These are phyloP conservation scores for Oreochromis grahami DNA, from an alignment of 2,797 vertebrate species.

Conservation along the genomic window DNA sequence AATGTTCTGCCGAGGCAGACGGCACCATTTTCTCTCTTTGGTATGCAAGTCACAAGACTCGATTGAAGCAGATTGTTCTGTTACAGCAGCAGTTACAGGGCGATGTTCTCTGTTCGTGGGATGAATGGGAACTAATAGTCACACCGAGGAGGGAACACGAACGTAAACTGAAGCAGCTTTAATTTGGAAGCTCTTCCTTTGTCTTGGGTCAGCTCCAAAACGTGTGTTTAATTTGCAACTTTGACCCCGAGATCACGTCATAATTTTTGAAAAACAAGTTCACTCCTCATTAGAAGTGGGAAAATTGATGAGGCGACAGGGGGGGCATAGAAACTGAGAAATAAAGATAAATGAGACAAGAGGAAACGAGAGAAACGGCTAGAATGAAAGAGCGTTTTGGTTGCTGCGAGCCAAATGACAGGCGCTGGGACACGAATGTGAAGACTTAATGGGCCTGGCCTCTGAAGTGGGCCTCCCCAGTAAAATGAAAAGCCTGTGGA, in stretches of 20 bases:
- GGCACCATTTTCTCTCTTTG: not conserved
- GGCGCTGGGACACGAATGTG: conserved; percentile 71
- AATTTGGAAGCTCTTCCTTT: conserved; percentile 27
- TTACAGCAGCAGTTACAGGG: conserved; percentile 19
- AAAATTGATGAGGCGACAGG: conserved; percentile 50
- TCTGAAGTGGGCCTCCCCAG: conserved; percentile 67
- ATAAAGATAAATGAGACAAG: conserved; percentile 64
- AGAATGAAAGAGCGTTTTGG: conserved; percentile 57
- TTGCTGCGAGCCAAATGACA: conserved; percentile 70
- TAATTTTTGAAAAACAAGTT: conserved; percentile 57
- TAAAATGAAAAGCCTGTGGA: conserved; percentile 73
- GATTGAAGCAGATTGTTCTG: conserved; percentile 7
- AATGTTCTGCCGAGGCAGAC: conserved; percentile 17
- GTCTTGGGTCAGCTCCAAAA: conserved; percentile 39
- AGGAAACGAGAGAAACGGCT: conserved; percentile 31
- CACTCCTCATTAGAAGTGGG: conserved; percentile 66
- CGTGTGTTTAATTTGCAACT: conserved; percentile 62
- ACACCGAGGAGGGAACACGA: not conserved
- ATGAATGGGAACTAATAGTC: conserved; percentile 13
- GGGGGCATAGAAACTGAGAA: conserved; percentile 37
- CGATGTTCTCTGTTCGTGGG: conserved; percentile 7
- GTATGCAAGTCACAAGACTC: not conserved
- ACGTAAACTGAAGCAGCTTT: not conserved
- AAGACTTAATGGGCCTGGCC: conserved; percentile 73
- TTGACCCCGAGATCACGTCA: conserved; percentile 56